phyloP scores from a whole-genome alignment of 2,797 vertebrate species.

The Psittacula echo region DNA sequence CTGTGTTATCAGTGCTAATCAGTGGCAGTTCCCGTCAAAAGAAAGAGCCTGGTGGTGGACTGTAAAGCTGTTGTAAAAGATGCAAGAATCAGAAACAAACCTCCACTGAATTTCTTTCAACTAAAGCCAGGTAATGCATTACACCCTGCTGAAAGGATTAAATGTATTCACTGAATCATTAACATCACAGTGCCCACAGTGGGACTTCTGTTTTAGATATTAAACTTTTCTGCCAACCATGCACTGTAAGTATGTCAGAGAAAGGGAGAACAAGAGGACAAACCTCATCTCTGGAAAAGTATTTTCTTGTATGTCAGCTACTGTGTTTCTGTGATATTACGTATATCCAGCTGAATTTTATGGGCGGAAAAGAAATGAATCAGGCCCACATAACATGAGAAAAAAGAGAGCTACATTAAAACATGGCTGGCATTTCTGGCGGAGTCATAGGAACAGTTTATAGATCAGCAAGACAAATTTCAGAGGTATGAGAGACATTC shows the following conservation, averaged over 20 bases:
- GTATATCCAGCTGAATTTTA: background rate
- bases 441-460: background rate
- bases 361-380: background rate
- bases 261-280: background rate
- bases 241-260: background rate
- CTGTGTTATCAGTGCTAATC: background rate
- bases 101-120: background rate
- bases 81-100: background rate
- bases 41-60: background rate
- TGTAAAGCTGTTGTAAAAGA: background rate
- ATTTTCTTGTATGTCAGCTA: background rate
- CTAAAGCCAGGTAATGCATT: background rate
- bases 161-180: background rate
- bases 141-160: background rate
- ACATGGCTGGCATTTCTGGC: background rate
- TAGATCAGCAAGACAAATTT: background rate
- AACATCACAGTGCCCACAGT: background rate
- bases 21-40: background rate
- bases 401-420: background rate
- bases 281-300: background rate
- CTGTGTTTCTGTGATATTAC: background rate
- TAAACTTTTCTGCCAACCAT: background rate
- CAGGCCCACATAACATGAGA: background rate
- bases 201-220: background rate
- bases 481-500: background rate